phyloP scores from a whole-genome alignment of 2,113 vertebrate genomes.

The Corydoras maculifer region DNA sequence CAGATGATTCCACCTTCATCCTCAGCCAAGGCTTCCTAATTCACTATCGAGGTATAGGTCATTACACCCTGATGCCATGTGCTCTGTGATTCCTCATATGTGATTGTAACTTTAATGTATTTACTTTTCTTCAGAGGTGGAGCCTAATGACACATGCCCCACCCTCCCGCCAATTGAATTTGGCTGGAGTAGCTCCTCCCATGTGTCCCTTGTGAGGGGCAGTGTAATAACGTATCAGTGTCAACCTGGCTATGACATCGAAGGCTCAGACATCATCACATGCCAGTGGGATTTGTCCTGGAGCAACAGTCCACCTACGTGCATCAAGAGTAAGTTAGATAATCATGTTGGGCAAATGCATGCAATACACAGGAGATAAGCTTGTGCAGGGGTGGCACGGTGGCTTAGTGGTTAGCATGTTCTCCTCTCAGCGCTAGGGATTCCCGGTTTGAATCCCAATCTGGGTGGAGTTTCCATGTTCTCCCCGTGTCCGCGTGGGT shows the following conservation, averaged over 20 bases:
- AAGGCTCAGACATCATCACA: slow-evolving; percentile 85
- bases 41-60: slow-evolving; percentile 73
- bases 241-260: slow-evolving; percentile 84
- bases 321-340: slow-evolving; percentile 76
- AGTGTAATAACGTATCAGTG: slow-evolving; percentile 89
- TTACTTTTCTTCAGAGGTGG: slow-evolving; percentile 69
- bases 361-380: too few species aligned
- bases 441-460: too few species aligned
- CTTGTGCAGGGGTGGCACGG: too few species aligned
- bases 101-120: not conserved
- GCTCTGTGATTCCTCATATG: not conserved
- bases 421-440: too few species aligned
- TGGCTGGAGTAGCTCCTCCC: slow-evolving; percentile 85
- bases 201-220: slow-evolving; percentile 78
- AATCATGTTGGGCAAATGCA: not conserved
- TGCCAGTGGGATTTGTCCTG: slow-evolving; percentile 91
- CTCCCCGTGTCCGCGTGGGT: too few species aligned
- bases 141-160: slow-evolving; percentile 85
- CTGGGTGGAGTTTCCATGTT: too few species aligned
- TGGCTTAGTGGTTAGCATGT: too few species aligned
- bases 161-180: slow-evolving; percentile 77
- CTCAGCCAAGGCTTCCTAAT: slow-evolving; percentile 84
- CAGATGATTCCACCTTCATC: slow-evolving; percentile 75
- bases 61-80: not conserved
- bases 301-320: slow-evolving; percentile 83